Conservation (phyloP, 92 coral and sea anemone genomes). For the Pocillopora meandrina region DNA sequence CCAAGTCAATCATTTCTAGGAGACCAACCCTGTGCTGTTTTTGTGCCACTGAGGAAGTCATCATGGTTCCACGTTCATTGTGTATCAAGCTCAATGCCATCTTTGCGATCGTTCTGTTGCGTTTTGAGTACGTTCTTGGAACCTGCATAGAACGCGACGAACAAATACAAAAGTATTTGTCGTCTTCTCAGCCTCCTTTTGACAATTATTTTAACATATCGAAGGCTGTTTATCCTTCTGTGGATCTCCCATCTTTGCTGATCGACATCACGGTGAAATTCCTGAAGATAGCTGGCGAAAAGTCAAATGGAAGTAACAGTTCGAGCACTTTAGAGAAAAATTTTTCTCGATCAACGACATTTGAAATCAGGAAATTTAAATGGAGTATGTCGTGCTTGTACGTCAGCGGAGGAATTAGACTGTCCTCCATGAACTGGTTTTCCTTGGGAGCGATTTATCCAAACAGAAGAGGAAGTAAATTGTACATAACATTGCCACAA, state of each 20-base stretch:
- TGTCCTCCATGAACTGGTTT: constrained; percentile 15
- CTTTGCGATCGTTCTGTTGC: neutral
- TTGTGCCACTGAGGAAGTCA: too few relatives aligned
- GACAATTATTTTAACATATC: constrained; percentile 38
- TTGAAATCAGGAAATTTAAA: neutral
- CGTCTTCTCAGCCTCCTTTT: constrained; percentile 30
- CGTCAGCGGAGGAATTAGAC: constrained; percentile 22
- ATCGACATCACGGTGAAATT: constrained; percentile 29
- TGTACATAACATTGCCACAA: constrained; percentile 35
- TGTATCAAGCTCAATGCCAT: neutral
- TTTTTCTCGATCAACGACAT: neutral
- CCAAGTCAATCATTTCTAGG: too few relatives aligned
- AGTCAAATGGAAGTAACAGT: neutral
- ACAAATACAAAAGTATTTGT: constrained; percentile 8
- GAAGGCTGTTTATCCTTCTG: constrained; percentile 35
- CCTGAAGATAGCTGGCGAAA: neutral
- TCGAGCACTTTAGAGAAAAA: neutral
- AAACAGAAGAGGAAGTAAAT: constrained; percentile 30
- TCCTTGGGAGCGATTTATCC: constrained; percentile 45
- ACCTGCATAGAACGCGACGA: constrained; percentile 7
- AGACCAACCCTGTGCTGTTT: too few relatives aligned
- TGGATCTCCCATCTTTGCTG: constrained; percentile 32
- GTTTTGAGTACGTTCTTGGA: neutral
- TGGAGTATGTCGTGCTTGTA: constrained; percentile 42
- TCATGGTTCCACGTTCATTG: too few relatives aligned